Evolutionary conservation across 1,140 invertebrate genomes (phyloP).

Genomic region (Latrodectus geometricus): DNA sequence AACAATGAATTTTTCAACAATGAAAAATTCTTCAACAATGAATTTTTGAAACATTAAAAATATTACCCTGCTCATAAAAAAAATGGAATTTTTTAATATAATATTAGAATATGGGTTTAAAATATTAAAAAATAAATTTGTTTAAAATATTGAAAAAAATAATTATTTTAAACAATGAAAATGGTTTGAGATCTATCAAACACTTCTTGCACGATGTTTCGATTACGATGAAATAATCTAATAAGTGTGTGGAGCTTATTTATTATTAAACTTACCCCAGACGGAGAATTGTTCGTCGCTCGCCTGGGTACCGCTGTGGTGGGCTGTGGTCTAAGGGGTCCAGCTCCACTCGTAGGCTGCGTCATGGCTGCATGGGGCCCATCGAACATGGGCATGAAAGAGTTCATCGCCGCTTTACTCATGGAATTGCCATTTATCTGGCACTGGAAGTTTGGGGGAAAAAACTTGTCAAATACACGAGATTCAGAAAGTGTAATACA

Average conservation of each 20-base stretch:
- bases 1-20: too few species aligned
- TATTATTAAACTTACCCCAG: slow-evolving; percentile 31
- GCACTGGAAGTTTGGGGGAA: slow-evolving; percentile 41
- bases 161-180: too few species aligned
- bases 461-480: background rate
- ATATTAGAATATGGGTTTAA: too few species aligned
- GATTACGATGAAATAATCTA: background rate
- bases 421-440: slow-evolving; percentile 67
- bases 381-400: slow-evolving; percentile 74
- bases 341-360: slow-evolving; percentile 67
- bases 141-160: too few species aligned
- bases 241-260: background rate
- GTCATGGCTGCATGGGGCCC: slow-evolving; percentile 64
- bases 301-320: slow-evolving; percentile 10
- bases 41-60: too few species aligned
- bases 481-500: background rate
- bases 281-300: background rate
- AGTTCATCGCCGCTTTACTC: slow-evolving; percentile 64
- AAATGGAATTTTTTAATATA: too few species aligned
- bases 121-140: too few species aligned
- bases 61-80: too few species aligned
- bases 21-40: too few species aligned
- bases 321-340: slow-evolving; percentile 66
- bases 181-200: too few species aligned
- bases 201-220: background rate